Base-by-base conservation (phyloP, 2,797 vertebrate genomes). In the Rhynchotus rufescens region DNA sequence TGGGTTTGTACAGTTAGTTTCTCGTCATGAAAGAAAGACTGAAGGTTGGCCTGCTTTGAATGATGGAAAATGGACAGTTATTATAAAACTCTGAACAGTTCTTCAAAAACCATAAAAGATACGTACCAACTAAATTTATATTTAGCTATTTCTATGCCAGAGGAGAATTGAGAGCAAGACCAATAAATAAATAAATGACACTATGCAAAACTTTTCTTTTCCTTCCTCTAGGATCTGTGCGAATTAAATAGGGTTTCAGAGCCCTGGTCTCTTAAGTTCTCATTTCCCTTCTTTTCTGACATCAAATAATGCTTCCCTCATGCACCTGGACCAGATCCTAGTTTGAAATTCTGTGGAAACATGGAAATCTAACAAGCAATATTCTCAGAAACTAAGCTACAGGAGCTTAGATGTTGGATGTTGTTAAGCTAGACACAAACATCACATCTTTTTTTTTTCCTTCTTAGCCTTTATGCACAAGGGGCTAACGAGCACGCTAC, bases 251-350 rank as follows among this genome's bases (percentile, higher is more conserved):
- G 0, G 1, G 52, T 16, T 80, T 85, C 19, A 62, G 36, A 80
- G 15, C 6, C 68, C 36, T 61, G 9, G 22, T 34, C 14, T 21
- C 16, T 75, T 25, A 61, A 36, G 9, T 68, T 68, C 22, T 90
- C 15, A 22, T 5, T 69, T 76, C 15, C 36, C 1, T 44, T 56
- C 22, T 71, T 80, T 40, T 59, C 32, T 78, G 44, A 5, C 17
- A 80, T 21, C 10, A 28, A 71, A 4, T 30, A 78, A 66, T 0
- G 0, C 21, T 8, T 8, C 2, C n/a, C 15, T 76, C 30, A 15
- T 25, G 12, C 6, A 15, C 12, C 16, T 74, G 13, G 32, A 75
- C 4, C 34, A 74, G 20, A 52, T 75, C 6, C 36, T 61, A 42
- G 22, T 56, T 51, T 17, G 64, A 77, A 82, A 84, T 19, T 62